Percentiles rank a stretch among this genome's conserved stretches.
Conservation (phyloP, 2,888 invertebrate genomes). For the Dasypogon diadema region DNA sequence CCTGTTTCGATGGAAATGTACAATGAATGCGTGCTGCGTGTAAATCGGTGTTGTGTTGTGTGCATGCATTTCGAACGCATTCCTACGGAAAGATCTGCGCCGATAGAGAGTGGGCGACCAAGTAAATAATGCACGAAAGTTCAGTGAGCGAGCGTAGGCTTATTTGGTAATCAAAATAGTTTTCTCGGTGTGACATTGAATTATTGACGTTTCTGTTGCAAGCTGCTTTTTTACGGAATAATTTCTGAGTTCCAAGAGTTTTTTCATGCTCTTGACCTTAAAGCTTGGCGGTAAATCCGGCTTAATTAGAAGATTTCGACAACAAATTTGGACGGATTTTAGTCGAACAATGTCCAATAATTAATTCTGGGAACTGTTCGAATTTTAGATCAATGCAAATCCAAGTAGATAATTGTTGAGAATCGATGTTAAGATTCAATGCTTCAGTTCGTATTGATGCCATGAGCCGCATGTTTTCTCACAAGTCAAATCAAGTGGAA, state of each 20-base stretch:
- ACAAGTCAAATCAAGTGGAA: too few species aligned
- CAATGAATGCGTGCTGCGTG: slow-evolving; percentile 18
- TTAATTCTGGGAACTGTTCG: too few species aligned
- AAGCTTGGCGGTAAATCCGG: not conserved
- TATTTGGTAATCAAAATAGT: slow-evolving; percentile 24
- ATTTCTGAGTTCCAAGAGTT: not conserved
- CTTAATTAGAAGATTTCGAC: not conserved
- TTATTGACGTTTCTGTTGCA: not conserved
- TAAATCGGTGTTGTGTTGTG: not conserved
- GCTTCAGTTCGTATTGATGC: too few species aligned
- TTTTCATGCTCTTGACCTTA: not conserved
- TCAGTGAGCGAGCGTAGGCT: slow-evolving; percentile 7
- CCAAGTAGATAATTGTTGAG: too few species aligned
- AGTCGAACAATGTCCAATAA: too few species aligned
- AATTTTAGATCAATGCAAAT: too few species aligned
- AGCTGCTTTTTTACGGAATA: not conserved
- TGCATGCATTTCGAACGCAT: not conserved
- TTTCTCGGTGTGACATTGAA: not conserved
- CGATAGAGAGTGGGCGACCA: not conserved
- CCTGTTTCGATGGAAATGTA: not conserved
- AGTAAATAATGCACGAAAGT: slow-evolving; percentile 4
- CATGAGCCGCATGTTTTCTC: too few species aligned
- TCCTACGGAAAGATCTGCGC: not conserved
- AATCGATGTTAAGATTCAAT: too few species aligned
- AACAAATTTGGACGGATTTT: too few species aligned